phyloP scores from a whole-genome alignment of 2,797 vertebrate species.

The Gila robusta region DNA sequence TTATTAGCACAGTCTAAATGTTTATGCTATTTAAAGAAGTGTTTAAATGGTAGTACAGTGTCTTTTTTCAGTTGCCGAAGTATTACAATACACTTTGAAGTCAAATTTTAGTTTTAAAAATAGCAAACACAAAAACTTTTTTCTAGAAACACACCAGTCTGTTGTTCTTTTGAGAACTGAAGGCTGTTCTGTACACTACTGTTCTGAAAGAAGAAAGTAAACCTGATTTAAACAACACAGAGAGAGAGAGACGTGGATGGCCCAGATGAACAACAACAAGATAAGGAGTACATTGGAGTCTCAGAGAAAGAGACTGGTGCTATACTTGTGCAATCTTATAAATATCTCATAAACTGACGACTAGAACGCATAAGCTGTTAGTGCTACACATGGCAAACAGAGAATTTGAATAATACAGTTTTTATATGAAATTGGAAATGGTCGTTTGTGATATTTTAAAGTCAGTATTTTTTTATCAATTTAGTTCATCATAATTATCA shows the following conservation, averaged over 20 bases:
- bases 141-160: conserved; percentile 3
- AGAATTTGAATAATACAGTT: neutral
- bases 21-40: neutral
- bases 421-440: neutral
- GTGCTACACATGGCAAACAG: neutral
- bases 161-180: conserved; percentile 20
- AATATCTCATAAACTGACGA: neutral
- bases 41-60: neutral
- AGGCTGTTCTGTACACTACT: neutral
- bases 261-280: conserved; percentile 4
- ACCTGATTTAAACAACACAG: neutral
- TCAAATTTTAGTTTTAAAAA: conserved; percentile 14
- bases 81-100: conserved; percentile 1
- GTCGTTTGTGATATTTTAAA: neutral
- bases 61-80: neutral
- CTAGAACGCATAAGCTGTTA: neutral
- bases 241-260: neutral
- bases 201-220: neutral
- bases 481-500: neutral
- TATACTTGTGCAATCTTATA: neutral
- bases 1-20: neutral
- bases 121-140: neutral
- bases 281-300: neutral
- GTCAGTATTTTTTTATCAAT: neutral
- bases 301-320: conserved; percentile 15